These are phyloP conservation scores for Ypsolopha sequella DNA, from an alignment of 2,888 invertebrate species.

Conservation along the genomic window DNA sequence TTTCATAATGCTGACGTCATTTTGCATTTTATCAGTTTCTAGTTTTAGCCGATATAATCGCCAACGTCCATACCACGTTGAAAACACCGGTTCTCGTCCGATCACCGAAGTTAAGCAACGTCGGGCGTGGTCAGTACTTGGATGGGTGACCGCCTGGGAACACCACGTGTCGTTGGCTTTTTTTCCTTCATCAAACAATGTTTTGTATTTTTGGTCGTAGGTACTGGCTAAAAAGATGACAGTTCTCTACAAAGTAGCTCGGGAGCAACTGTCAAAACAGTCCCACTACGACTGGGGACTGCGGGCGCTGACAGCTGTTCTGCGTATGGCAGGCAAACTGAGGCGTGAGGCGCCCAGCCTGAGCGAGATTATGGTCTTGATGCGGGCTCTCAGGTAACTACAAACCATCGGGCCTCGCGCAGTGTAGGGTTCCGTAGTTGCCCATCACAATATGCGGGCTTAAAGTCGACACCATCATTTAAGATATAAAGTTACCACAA, in stretches of 20 bases:
- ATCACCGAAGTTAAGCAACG: slow-evolving; percentile 23
- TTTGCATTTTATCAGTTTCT: no score
- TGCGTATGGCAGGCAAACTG: slow-evolving; percentile 92
- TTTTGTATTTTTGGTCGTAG: slow-evolving; percentile 15
- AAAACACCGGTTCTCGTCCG: slow-evolving; percentile 28
- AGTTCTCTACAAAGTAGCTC: slow-evolving; percentile 86
- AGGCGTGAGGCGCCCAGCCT: slow-evolving; percentile 83
- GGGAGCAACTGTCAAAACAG: slow-evolving; percentile 91
- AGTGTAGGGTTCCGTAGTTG: no score
- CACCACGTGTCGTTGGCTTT: slow-evolving; percentile 18
- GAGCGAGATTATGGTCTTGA: slow-evolving; percentile 88
- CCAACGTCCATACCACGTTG: slow-evolving; percentile 34
- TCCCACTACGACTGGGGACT: slow-evolving; percentile 96
- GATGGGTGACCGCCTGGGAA: slow-evolving; percentile 23
- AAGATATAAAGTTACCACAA: no score
- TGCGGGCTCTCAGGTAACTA: slow-evolving; percentile 81
- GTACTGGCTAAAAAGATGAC: slow-evolving; percentile 95
- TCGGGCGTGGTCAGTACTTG: slow-evolving; percentile 22
- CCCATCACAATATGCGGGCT: no score
- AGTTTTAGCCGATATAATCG: slow-evolving; percentile 4
- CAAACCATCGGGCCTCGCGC: no score
- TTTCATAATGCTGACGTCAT: no score
- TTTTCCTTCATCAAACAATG: not conserved
- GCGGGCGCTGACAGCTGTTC: slow-evolving; percentile 89
- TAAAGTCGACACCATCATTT: no score